Percentiles rank a stretch among this genome's conserved stretches.
Conservation (phyloP, 1,140 invertebrate species). For the Orchesella cincta region DNA sequence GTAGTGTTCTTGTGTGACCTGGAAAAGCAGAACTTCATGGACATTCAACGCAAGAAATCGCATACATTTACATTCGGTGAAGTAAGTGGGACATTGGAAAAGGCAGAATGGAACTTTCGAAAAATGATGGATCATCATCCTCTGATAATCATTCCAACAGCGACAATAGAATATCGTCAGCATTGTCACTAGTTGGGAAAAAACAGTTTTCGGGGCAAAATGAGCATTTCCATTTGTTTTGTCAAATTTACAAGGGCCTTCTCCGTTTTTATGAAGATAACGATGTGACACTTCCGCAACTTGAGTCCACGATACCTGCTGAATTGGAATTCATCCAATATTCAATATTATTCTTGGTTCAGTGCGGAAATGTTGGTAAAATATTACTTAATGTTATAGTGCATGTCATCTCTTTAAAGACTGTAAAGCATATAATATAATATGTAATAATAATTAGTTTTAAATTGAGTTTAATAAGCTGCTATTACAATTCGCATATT, state of each 20-base stretch:
- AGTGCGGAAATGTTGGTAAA: no score
- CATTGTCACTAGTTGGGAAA: neutral
- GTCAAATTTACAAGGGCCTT: neutral
- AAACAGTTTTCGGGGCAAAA: neutral
- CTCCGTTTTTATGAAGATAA: conserved; percentile 7
- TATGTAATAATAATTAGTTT: no score
- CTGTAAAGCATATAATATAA: no score
- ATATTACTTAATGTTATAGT: no score
- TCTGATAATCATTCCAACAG: neutral
- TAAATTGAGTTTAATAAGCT: no score
- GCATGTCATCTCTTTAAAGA: no score
- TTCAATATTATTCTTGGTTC: no score
- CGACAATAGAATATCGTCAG: neutral
- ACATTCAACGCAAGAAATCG: conserved; percentile 25
- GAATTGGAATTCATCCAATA: no score
- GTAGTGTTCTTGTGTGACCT: conserved; percentile 46
- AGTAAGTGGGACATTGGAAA: neutral
- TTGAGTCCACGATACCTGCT: no score
- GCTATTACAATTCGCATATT: no score
- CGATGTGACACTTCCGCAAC: neutral
- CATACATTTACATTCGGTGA: neutral
- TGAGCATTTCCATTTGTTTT: neutral
- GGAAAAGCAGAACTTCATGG: conserved; percentile 48
- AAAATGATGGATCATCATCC: conserved; percentile 5
- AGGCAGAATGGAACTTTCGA: neutral